Evolutionary conservation across 2,797 vertebrate genomes (phyloP).

Genomic region (Orientallactaga sibirica): DNA sequence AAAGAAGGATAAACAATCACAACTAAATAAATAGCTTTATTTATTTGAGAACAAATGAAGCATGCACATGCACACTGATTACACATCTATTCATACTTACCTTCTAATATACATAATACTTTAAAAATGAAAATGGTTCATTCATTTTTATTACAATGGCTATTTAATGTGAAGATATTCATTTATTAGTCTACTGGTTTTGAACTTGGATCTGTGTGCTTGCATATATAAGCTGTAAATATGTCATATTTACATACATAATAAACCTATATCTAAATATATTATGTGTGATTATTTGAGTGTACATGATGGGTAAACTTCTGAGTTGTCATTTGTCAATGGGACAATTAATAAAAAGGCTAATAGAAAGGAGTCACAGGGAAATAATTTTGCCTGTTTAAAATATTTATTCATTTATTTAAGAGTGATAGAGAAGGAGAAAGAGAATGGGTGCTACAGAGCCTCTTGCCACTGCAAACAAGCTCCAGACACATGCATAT

Average conservation of each 20-base stretch:
- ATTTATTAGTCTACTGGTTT: constrained; percentile 17
- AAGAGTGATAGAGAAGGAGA: too few relatives aligned
- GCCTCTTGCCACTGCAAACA: too few relatives aligned
- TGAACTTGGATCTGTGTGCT: neutral
- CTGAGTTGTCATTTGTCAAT: too few relatives aligned
- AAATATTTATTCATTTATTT: too few relatives aligned
- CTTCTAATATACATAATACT: constrained; percentile 2
- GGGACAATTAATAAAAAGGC: too few relatives aligned
- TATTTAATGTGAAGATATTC: constrained; percentile 52
- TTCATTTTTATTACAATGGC: neutral
- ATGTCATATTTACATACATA: too few relatives aligned
- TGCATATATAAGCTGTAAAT: neutral
- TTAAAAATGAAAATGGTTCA: constrained; percentile 11
- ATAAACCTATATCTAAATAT: too few relatives aligned
- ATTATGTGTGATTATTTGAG: neutral
- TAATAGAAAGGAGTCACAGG: too few relatives aligned
- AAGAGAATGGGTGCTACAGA: too few relatives aligned
- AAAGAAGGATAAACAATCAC: neutral
- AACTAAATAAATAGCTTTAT: neutral
- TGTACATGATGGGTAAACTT: neutral
- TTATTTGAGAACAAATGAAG: constrained; percentile 7
- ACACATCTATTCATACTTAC: neutral
- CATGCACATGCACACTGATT: neutral
- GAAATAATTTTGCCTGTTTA: too few relatives aligned
- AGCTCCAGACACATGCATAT: too few relatives aligned